These are phyloP conservation scores for Xylophagus ater DNA, from an alignment of 2,888 invertebrate species.

Conservation along the genomic window DNA sequence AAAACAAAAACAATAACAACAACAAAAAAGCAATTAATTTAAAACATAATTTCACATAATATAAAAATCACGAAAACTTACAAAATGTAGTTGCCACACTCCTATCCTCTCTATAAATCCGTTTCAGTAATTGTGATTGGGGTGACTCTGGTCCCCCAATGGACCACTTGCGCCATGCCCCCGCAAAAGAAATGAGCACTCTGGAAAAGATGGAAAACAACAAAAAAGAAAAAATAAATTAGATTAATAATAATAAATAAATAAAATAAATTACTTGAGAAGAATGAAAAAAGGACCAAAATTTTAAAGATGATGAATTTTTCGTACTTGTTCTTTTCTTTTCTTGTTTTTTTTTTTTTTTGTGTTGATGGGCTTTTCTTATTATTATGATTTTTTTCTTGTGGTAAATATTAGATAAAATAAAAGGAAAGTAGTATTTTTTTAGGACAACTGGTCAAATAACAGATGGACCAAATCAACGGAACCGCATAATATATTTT, in stretches of 20 bases:
- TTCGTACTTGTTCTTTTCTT: too few relatives aligned
- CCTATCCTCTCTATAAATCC: slow-evolving; percentile 16
- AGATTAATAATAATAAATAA: neutral
- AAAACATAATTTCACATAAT: neutral
- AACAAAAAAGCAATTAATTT: neutral
- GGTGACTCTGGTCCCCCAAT: slow-evolving; percentile 18
- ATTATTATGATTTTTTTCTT: neutral
- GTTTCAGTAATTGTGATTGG: slow-evolving; percentile 9
- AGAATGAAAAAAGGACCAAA: too few relatives aligned
- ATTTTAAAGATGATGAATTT: too few relatives aligned
- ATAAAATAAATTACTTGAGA: too few relatives aligned
- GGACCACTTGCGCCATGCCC: slow-evolving; percentile 19
- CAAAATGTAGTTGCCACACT: slow-evolving; percentile 13
- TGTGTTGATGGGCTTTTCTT: too few relatives aligned
- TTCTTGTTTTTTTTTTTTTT: too few relatives aligned
- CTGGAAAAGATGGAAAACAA: slow-evolving; percentile 4
- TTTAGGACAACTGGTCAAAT: slow-evolving; percentile 2
- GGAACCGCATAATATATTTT: too few relatives aligned
- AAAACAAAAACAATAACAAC: slow-evolving; percentile 5
- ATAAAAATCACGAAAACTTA: slow-evolving; percentile 9
- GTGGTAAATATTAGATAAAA: neutral
- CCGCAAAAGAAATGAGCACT: slow-evolving; percentile 4
- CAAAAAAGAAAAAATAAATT: neutral
- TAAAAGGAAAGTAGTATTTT: neutral
- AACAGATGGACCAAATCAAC: too few relatives aligned